Conservation (phyloP, 2,113 vertebrate genomes). For the Syngnathoides biaculeatus region DNA sequence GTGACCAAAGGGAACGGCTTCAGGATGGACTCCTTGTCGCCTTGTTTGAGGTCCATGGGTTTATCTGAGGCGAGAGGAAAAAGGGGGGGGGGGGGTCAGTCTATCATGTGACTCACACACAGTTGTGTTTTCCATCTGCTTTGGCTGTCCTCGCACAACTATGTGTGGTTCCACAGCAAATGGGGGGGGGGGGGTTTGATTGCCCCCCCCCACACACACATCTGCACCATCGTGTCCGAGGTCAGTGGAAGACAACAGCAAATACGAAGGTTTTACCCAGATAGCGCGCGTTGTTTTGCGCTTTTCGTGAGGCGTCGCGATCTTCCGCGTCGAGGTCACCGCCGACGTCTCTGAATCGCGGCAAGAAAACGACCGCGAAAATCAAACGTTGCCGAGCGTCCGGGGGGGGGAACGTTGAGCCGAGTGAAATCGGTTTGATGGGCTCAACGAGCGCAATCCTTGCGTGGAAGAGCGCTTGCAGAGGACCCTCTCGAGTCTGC, state of each 20-base stretch:
- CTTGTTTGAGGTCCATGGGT: conserved; percentile 59
- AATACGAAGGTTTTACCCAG: conserved; percentile 1
- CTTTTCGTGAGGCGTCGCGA: too few relatives aligned
- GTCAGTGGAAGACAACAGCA: neutral
- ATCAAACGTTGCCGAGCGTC: neutral
- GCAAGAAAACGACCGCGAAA: neutral
- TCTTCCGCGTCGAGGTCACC: too few relatives aligned
- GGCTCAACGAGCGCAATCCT: conserved; percentile 9
- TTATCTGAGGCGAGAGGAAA: conserved; percentile 56
- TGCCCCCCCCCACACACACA: too few relatives aligned
- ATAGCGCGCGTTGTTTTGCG: neutral
- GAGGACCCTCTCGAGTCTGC: too few relatives aligned
- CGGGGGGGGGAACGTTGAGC: conserved; percentile 9
- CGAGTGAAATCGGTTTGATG: conserved; percentile 12
- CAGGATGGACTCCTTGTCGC: conserved; percentile 61
- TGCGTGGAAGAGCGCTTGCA: neutral
- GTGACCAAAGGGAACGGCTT: conserved; percentile 59
- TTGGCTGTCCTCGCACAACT: conserved; percentile 50
- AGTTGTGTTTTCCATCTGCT: conserved; percentile 67
- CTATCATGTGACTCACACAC: conserved; percentile 56
- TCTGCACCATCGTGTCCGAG: neutral
- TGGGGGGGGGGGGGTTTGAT: too few relatives aligned
- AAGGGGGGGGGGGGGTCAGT: conserved; percentile 45
- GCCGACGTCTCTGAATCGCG: too few relatives aligned
- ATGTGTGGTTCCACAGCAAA: too few relatives aligned